phyloP scores from a whole-genome alignment of 2,113 vertebrate genomes.

The Perca schrenkii region DNA sequence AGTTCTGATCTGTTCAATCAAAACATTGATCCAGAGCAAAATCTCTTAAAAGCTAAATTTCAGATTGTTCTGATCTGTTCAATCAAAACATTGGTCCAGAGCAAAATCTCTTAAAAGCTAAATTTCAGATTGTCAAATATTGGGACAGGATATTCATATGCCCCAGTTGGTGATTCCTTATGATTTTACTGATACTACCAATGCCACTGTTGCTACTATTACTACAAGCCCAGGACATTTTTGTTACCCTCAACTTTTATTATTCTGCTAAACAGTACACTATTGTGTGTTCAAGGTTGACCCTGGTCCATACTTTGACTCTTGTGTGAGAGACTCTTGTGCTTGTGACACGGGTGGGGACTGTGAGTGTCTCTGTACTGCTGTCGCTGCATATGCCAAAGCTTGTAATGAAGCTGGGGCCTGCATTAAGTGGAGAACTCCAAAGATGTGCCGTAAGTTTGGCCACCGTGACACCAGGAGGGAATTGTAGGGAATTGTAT shows the following conservation, averaged over 20 bases:
- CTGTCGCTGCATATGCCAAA: conserved; percentile 92
- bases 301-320: conserved; percentile 89
- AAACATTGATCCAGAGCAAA: not conserved
- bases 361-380: conserved; percentile 95
- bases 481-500: not conserved
- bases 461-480: not conserved
- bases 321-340: conserved; percentile 93
- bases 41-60: not conserved
- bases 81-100: not conserved
- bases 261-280: not conserved
- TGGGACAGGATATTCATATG: not conserved
- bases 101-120: not conserved
- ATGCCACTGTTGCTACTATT: not conserved
- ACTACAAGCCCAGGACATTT: not conserved
- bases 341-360: conserved; percentile 95
- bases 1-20: not conserved
- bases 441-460: conserved; percentile 92
- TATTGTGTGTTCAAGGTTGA: conserved; percentile 87
- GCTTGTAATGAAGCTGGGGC: conserved; percentile 88
- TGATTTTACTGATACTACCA: not conserved
- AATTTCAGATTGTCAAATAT: not conserved
- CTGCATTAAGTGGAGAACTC: conserved; percentile 92
- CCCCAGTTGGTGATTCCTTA: too few species aligned
- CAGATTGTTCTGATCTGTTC: not conserved
- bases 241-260: not conserved